A percentile compares a stretch with the other conserved stretches of the same genome.
Conservation (phyloP, 2,113 vertebrate species). For the Petromus typicus region DNA sequence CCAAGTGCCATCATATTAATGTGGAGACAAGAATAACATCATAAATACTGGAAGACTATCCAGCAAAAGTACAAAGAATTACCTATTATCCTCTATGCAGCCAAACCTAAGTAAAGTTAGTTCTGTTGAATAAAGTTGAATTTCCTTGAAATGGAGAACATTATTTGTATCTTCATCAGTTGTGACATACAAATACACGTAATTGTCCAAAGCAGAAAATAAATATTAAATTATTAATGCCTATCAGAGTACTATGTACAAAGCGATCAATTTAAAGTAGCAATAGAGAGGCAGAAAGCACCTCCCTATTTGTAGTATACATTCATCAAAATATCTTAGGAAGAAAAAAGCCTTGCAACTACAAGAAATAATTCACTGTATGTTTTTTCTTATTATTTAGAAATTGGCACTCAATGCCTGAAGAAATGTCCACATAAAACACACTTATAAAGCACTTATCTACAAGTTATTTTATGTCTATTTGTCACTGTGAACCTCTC, state of each 20-base stretch:
- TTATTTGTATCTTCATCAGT: background rate
- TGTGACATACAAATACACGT: conserved; percentile 7
- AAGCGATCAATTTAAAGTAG: conserved; percentile 38
- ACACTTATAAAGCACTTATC: conserved; percentile 66
- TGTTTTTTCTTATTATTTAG: conserved; percentile 69
- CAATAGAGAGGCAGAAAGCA: background rate
- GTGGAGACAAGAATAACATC: background rate
- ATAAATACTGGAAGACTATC: background rate
- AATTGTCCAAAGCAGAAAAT: conserved; percentile 54
- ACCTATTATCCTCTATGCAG: background rate
- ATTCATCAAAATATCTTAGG: conserved; percentile 64
- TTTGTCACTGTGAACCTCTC: conserved; percentile 48
- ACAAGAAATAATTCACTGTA: conserved; percentile 32
- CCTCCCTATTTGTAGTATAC: background rate
- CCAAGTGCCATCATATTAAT: background rate
- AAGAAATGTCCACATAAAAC: conserved; percentile 50
- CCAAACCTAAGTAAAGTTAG: conserved; percentile 43
- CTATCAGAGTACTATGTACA: background rate
- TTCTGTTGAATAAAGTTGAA: conserved; percentile 47
- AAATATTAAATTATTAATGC: conserved; percentile 45
- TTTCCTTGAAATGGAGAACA: conserved; percentile 36
- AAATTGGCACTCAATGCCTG: conserved; percentile 52
- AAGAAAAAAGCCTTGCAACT: conserved; percentile 51
- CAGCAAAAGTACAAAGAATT: background rate
- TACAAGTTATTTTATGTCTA: conserved; percentile 39